A percentile compares a stretch with the other conserved stretches of the same genome.
Conservation (phyloP, 2,113 vertebrate species). For the Globicephala melas region DNA sequence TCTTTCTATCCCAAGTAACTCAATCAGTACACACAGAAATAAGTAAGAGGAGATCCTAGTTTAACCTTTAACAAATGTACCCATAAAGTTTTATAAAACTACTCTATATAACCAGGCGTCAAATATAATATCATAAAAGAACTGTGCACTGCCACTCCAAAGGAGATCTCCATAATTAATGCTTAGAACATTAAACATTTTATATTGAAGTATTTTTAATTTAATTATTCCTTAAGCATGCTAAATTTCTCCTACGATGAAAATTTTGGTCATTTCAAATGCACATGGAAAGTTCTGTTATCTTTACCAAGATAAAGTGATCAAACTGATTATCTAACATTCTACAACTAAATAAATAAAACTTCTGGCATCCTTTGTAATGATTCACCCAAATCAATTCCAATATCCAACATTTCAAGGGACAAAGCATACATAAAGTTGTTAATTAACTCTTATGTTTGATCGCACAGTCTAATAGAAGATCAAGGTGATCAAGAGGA, state of each 20-base stretch:
- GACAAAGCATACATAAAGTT: constrained; percentile 39
- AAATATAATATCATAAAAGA: constrained; percentile 19
- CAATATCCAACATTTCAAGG: background rate
- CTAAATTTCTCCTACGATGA: constrained; percentile 12
- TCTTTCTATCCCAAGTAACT: background rate
- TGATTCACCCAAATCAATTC: constrained; percentile 45
- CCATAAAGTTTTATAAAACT: constrained; percentile 8
- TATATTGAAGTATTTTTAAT: constrained; percentile 14
- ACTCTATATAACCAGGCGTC: background rate
- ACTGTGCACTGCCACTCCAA: background rate
- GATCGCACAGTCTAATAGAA: background rate
- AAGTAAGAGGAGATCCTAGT: background rate
- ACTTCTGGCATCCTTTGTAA: constrained; percentile 29
- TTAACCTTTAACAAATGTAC: background rate
- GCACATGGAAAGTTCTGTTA: background rate
- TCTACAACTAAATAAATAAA: constrained; percentile 40
- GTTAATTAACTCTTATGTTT: constrained; percentile 50
- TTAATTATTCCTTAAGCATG: constrained; percentile 10
- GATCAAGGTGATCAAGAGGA: constrained; percentile 21
- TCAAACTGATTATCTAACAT: constrained; percentile 41
- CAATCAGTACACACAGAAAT: background rate
- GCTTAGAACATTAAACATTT: background rate
- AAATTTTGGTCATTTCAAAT: constrained; percentile 35
- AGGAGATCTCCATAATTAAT: background rate
- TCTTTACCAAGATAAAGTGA: constrained; percentile 36